phyloP scores from a whole-genome alignment of 1,140 invertebrate species.

The Cydia amplana region DNA sequence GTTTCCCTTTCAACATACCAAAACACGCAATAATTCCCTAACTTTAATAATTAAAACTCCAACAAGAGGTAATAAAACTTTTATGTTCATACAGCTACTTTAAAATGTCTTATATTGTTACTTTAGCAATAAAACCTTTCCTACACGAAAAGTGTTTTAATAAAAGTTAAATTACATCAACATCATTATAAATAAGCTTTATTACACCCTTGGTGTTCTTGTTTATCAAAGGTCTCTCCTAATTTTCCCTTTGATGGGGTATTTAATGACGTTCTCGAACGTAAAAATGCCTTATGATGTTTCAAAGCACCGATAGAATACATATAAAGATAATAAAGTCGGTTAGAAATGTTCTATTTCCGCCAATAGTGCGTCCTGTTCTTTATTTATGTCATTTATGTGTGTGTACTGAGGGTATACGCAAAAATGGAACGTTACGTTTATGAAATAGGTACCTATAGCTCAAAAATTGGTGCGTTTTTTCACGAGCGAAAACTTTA shows the following conservation, averaged over 20 bases:
- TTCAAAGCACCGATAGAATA: conserved; percentile 5
- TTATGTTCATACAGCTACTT: conserved; percentile 4
- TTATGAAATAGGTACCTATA: no score
- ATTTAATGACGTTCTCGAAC: conserved; percentile 9
- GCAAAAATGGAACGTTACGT: no score
- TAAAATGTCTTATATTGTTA: conserved; percentile 11
- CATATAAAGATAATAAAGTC: conserved; percentile 7
- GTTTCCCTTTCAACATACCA: not conserved
- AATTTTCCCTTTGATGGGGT: not conserved
- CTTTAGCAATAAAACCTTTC: conserved; percentile 8
- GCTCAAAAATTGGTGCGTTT: no score
- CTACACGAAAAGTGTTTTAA: conserved; percentile 32
- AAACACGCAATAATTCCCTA: conserved; percentile 17
- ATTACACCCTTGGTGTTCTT: conserved; percentile 10
- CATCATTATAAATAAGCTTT: conserved; percentile 29
- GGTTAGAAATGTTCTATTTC: conserved; percentile 14
- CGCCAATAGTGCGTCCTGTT: not conserved
- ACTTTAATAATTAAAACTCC: conserved; percentile 22
- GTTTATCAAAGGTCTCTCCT: not conserved
- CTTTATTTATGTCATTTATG: no score
- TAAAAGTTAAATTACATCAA: conserved; percentile 26
- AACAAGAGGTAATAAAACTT: not conserved
- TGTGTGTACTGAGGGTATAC: no score
- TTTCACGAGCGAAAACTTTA: no score
- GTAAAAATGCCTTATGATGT: conserved; percentile 12